Percentiles rank a stretch among this genome's conserved stretches.
These are phyloP conservation scores for Cryptotis parvus DNA, from an alignment of 2,113 vertebrate genomes.

Conservation along the genomic window DNA sequence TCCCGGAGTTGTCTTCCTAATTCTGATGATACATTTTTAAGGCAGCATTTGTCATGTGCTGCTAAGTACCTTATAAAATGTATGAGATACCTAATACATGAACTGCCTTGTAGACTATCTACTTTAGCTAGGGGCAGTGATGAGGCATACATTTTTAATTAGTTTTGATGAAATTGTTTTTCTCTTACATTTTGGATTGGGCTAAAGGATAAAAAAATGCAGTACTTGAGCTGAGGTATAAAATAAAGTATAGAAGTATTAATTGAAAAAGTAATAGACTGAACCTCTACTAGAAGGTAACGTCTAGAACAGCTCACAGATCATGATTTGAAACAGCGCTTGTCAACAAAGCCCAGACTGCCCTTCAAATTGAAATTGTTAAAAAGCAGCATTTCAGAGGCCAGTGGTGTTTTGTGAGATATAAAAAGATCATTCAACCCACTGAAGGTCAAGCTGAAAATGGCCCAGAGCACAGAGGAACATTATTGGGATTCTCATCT, in stretches of 20 bases:
- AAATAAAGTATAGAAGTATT: neutral
- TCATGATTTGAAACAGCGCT: neutral
- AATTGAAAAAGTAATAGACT: neutral
- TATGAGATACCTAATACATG: no score
- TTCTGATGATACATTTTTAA: neutral
- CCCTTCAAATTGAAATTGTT: neutral
- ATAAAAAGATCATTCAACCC: neutral
- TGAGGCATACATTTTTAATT: neutral
- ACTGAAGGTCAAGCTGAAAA: slow-evolving; percentile 29
- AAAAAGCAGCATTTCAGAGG: slow-evolving; percentile 41
- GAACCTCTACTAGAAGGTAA: neutral
- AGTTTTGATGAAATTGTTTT: neutral
- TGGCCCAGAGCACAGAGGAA: neutral
- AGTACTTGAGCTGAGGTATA: neutral
- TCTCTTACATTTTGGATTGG: slow-evolving; percentile 33
- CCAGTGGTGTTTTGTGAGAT: neutral
- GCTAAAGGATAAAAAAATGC: neutral
- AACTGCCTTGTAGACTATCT: neutral
- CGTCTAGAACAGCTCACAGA: neutral
- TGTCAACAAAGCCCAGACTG: slow-evolving; percentile 1
- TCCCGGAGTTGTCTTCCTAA: no score
- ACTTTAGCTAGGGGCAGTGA: neutral
- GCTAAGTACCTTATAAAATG: neutral
- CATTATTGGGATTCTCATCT: neutral
- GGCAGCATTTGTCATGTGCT: neutral